Evolutionary conservation across 2,888 invertebrate genomes (phyloP).

Genomic region (Stenolophus ochropezus): DNA sequence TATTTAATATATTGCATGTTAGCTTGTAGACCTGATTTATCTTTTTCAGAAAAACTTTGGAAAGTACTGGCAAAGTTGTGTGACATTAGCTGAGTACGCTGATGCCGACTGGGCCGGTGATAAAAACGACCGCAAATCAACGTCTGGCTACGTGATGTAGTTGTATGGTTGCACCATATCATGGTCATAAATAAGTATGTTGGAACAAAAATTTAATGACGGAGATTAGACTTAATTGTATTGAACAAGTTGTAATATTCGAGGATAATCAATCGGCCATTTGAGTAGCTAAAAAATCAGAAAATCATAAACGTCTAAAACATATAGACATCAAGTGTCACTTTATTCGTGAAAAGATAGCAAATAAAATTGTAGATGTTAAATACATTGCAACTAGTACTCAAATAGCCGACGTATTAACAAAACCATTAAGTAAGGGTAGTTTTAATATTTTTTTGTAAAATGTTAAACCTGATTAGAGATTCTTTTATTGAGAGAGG

Average conservation of each 20-base stretch:
- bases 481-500: not conserved
- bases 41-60: not conserved
- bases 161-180: not conserved
- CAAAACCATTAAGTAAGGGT: not conserved
- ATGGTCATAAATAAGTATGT: not conserved
- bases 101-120: not conserved
- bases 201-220: not conserved
- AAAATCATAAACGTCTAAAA: not conserved
- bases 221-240: not conserved
- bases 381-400: not conserved
- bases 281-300: not conserved
- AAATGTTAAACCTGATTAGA: not conserved
- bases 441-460: not conserved
- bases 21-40: not conserved
- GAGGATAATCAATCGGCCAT: not conserved
- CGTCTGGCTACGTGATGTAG: not conserved
- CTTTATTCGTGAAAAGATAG: not conserved
- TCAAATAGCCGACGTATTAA: not conserved
- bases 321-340: not conserved
- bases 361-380: not conserved
- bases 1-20: not conserved
- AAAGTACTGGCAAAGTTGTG: not conserved
- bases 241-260: not conserved
- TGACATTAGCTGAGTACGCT: not conserved
- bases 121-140: not conserved